Evolutionary conservation across 2,797 vertebrate genomes (phyloP).

Genomic region (Lateolabrax maculatus): DNA sequence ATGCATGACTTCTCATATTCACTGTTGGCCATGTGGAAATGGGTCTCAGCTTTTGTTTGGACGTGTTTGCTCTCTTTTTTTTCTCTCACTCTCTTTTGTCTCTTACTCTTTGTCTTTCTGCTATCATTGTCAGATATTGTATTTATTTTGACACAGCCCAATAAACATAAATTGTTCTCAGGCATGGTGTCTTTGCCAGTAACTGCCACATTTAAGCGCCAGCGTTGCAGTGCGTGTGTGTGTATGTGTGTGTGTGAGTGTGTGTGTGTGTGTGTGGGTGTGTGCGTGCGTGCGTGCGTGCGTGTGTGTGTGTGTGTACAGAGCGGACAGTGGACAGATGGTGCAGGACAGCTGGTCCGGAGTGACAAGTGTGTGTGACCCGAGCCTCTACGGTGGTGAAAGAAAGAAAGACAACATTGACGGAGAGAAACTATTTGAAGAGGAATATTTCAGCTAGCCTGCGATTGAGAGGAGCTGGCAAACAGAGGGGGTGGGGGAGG

Average conservation of each 20-base stretch:
- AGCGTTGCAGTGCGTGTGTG: constrained; percentile 43
- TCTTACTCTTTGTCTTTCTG: constrained; percentile 44
- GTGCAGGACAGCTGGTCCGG: constrained; percentile 86
- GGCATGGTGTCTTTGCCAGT: constrained; percentile 54
- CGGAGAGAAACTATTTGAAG: constrained; percentile 87
- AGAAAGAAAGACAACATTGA: constrained; percentile 90
- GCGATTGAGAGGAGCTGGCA: constrained; percentile 80
- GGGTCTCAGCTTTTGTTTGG: constrained; percentile 59
- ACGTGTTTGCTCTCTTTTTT: constrained; percentile 47
- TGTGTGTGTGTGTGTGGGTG: constrained; percentile 39
- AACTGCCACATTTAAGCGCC: constrained; percentile 64
- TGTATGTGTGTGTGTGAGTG: constrained; percentile 34
- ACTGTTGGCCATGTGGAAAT: constrained; percentile 60
- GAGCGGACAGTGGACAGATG: constrained; percentile 85
- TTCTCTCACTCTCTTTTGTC: not conserved
- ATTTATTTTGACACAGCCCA: constrained; percentile 77
- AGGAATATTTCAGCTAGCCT: constrained; percentile 85
- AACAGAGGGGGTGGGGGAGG: constrained; percentile 64
- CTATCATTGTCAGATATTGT: constrained; percentile 62
- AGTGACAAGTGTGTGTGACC: constrained; percentile 87
- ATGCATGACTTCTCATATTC: constrained; percentile 61
- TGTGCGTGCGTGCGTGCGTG: constrained; percentile 45
- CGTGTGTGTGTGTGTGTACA: constrained; percentile 40
- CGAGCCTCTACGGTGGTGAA: constrained; percentile 81
- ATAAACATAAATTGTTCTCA: constrained; percentile 72